Conservation (phyloP, 1,140 invertebrate genomes). For the Temnothorax longispinosus region DNA sequence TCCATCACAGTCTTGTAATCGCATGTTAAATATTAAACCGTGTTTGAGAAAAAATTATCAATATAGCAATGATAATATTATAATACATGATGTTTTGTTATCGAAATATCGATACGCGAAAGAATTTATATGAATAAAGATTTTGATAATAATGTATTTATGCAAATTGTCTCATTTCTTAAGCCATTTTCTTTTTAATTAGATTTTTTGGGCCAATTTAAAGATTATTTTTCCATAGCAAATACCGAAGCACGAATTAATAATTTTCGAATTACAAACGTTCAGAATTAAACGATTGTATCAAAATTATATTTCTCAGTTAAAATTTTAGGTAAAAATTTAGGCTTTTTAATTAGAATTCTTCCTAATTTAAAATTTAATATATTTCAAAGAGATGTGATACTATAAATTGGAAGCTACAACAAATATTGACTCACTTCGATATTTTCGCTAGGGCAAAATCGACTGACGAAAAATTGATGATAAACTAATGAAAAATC, state of each 20-base stretch:
- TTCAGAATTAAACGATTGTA: not conserved
- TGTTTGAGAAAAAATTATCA: not conserved
- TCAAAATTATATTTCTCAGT: not conserved
- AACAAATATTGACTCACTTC: not conserved
- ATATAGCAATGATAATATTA: not conserved
- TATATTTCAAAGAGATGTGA: not conserved
- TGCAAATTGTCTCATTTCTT: not conserved
- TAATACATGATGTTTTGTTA: not conserved
- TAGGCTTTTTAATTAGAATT: not conserved
- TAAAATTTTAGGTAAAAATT: not conserved
- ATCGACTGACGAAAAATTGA: not conserved
- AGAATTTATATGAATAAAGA: too few relatives aligned
- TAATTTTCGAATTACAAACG: not conserved
- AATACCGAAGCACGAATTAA: not conserved
- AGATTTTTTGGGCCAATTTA: not conserved
- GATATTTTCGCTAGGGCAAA: not conserved
- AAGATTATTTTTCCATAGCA: not conserved
- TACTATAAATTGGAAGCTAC: not conserved
- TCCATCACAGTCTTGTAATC: not conserved
- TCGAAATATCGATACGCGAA: too few relatives aligned
- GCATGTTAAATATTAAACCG: not conserved
- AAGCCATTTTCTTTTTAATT: not conserved
- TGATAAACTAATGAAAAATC: not conserved
- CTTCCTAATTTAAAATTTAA: not conserved
- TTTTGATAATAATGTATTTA: not conserved